A percentile compares a stretch with the other conserved stretches of the same genome.
phyloP scores from a whole-genome alignment of 2,797 vertebrate genomes.

The Lepilemur septentrionalis region DNA sequence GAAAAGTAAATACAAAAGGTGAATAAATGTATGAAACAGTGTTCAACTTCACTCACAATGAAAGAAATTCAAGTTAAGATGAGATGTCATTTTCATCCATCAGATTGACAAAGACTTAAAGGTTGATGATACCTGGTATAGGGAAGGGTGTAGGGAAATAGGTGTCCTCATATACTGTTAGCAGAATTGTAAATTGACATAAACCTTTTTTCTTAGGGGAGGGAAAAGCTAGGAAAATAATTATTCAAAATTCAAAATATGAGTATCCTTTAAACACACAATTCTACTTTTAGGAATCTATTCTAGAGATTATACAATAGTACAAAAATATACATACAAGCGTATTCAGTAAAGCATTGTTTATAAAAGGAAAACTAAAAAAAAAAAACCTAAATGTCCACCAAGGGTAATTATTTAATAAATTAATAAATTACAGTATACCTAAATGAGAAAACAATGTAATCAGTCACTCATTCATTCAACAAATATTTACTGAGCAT shows the following conservation, averaged over 20 bases:
- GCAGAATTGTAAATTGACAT: background rate
- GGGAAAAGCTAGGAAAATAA: background rate
- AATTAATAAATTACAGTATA: background rate
- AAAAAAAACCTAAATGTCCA: background rate
- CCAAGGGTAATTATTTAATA: background rate
- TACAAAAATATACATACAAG: background rate
- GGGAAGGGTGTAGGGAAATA: background rate
- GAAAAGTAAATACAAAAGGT: background rate
- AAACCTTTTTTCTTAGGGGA: background rate
- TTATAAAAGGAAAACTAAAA: background rate
- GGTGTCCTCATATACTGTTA: background rate
- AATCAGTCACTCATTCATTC: background rate
- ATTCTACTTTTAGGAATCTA: constrained; percentile 12
- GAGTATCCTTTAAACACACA: constrained; percentile 7
- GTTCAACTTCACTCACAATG: background rate
- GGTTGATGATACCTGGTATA: background rate
- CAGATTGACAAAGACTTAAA: background rate
- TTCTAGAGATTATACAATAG: background rate
- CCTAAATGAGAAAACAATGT: background rate
- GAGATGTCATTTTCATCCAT: background rate
- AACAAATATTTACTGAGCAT: background rate
- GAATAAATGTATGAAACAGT: background rate
- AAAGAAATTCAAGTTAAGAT: constrained; percentile 33
- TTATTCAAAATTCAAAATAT: constrained; percentile 20
- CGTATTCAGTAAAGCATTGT: background rate